These are phyloP conservation scores for Cisticola juncidis DNA, from an alignment of 2,113 vertebrate species.

Conservation along the genomic window DNA sequence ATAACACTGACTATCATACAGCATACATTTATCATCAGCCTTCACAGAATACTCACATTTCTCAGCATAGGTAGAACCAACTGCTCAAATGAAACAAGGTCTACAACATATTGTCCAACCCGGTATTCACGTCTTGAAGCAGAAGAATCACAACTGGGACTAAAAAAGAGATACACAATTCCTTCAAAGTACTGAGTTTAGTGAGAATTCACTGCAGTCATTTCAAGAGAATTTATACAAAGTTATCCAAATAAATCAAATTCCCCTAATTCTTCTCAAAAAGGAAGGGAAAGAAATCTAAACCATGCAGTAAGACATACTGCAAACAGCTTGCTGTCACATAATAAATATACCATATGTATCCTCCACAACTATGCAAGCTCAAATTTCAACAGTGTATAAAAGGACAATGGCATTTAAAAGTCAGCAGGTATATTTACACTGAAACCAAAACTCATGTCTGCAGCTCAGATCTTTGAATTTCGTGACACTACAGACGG, in stretches of 20 bases:
- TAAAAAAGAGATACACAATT: background rate
- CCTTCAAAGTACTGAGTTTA: background rate
- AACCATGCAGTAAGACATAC: background rate
- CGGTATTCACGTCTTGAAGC: conserved; percentile 73
- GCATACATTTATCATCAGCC: background rate
- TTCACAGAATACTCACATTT: conserved; percentile 77
- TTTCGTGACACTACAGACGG: background rate
- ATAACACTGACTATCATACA: background rate
- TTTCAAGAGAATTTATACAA: background rate
- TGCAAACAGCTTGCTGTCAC: background rate
- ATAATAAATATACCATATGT: background rate
- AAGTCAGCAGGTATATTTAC: background rate
- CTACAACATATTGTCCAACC: conserved; percentile 90
- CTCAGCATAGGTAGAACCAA: conserved; percentile 86
- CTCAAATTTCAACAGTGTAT: background rate
- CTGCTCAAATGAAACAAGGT: conserved; percentile 88
- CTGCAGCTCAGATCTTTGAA: background rate
- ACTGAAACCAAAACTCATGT: background rate
- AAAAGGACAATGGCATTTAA: background rate
- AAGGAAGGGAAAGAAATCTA: background rate
- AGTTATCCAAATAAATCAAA: background rate
- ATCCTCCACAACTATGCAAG: background rate
- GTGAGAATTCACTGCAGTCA: background rate
- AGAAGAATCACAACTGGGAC: conserved; percentile 66
- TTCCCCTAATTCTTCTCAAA: background rate